phyloP scores from a whole-genome alignment of 2,888 invertebrate genomes.

The Amiota mariae region DNA sequence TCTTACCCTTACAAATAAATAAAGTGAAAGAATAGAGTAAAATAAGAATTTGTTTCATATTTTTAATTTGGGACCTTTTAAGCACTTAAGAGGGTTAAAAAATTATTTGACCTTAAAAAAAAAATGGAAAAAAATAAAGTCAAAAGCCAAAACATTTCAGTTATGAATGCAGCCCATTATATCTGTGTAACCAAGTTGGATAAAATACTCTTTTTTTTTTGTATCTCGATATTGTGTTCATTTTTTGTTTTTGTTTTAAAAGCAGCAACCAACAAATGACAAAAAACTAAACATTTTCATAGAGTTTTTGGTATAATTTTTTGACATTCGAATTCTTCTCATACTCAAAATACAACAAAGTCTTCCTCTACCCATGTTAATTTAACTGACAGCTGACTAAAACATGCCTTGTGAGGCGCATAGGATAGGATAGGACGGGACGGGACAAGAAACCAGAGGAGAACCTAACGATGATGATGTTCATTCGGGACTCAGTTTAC shows the following conservation, averaged over 20 bases:
- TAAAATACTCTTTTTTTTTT: too few relatives aligned
- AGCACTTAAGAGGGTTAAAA: constrained; percentile 68
- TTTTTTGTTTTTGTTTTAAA: constrained; percentile 1
- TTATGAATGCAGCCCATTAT: constrained; percentile 57
- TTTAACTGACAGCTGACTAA: constrained; percentile 75
- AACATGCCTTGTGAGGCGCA: constrained; percentile 70
- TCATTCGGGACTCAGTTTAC: constrained; percentile 30
- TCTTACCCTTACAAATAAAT: too few relatives aligned
- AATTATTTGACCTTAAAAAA: constrained; percentile 53
- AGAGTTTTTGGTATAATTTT: constrained; percentile 43
- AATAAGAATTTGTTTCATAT: constrained; percentile 40
- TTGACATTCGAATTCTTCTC: constrained; percentile 41
- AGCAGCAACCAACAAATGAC: constrained; percentile 14
- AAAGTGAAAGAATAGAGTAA: background rate
- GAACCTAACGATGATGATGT: too few relatives aligned
- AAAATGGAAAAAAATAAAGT: constrained; percentile 35
- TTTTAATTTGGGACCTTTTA: constrained; percentile 68
- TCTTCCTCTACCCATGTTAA: constrained; percentile 73
- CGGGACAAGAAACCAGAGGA: too few relatives aligned
- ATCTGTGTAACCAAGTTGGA: constrained; percentile 25
- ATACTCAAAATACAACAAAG: constrained; percentile 16
- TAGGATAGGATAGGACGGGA: constrained; percentile 17
- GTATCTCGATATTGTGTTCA: background rate
- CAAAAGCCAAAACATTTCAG: constrained; percentile 33
- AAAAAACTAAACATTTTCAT: constrained; percentile 38